A percentile compares a stretch with the other conserved stretches of the same genome.
Conservation (phyloP, 1,140 invertebrate genomes). For the Anastrepha obliqua region DNA sequence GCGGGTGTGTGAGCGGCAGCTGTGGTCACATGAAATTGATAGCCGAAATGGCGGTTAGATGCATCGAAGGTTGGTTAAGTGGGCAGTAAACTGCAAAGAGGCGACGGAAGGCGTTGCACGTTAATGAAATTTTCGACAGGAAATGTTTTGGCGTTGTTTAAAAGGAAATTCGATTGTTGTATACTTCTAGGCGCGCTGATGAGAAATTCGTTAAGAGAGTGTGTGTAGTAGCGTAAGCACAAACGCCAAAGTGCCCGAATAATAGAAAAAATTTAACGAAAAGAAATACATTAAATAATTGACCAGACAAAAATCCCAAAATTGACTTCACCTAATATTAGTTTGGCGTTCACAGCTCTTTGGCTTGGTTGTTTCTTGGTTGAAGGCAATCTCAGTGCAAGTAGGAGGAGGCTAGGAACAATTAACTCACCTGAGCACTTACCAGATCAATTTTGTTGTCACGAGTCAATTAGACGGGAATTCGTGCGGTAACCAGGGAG, state of each 20-base stretch:
- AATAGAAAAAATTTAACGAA: not conserved
- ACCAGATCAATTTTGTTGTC: too few relatives aligned
- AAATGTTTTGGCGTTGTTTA: not conserved
- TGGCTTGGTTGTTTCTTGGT: too few relatives aligned
- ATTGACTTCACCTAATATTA: too few relatives aligned
- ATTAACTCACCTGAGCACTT: too few relatives aligned
- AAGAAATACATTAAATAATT: too few relatives aligned
- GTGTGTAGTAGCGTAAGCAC: not conserved
- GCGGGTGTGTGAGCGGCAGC: not conserved
- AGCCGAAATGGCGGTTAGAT: slow-evolving; percentile 13
- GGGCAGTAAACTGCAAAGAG: too few relatives aligned
- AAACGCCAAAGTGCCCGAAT: not conserved
- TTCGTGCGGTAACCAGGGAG: too few relatives aligned
- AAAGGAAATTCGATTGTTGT: slow-evolving; percentile 7
- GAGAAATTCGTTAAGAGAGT: not conserved
- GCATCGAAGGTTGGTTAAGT: not conserved
- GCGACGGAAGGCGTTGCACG: not conserved
- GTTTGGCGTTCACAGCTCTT: too few relatives aligned
- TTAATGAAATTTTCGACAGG: slow-evolving; percentile 47
- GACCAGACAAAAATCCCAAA: too few relatives aligned
- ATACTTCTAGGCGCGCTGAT: not conserved
- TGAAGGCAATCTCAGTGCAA: too few relatives aligned
- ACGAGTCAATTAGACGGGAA: too few relatives aligned
- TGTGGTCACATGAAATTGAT: slow-evolving; percentile 19
- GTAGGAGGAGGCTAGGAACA: too few relatives aligned